These are phyloP conservation scores for Cryptosula pallasiana DNA, from an alignment of 2,888 invertebrate species.

Conservation along the genomic window DNA sequence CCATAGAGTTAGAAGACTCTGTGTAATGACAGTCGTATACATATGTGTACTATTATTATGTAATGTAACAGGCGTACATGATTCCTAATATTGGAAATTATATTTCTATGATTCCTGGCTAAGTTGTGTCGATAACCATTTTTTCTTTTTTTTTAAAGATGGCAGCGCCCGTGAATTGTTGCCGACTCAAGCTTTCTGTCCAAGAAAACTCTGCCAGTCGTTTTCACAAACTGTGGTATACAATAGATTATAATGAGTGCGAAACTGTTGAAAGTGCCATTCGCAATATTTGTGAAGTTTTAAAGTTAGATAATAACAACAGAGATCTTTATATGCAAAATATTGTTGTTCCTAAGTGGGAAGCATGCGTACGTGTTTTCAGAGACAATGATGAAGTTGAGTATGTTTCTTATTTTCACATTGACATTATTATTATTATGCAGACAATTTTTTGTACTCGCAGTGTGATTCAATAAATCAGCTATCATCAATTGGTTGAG, in stretches of 20 bases:
- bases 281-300: background rate
- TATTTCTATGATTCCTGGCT: too few relatives aligned
- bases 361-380: background rate
- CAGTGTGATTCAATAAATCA: too few relatives aligned
- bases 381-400: slow-evolving; percentile 16
- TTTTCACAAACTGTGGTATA: background rate
- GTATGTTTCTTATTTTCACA: background rate
- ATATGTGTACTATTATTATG: too few relatives aligned
- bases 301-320: background rate
- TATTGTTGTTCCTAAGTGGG: slow-evolving; percentile 1
- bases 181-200: background rate
- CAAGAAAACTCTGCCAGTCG: background rate
- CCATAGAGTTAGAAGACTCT: too few relatives aligned
- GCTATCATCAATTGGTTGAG: too few relatives aligned
- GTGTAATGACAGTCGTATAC: too few relatives aligned
- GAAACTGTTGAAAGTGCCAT: background rate
- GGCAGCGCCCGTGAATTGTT: slow-evolving; percentile 10
- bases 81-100: too few relatives aligned
- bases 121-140: too few relatives aligned
- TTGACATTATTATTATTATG: background rate
- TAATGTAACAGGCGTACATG: too few relatives aligned
- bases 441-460: background rate
- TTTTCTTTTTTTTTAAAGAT: too few relatives aligned
- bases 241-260: background rate
- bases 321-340: background rate